Evolutionary conservation across 2,888 invertebrate species (phyloP).

Genomic region (Caradrina kadenii): DNA sequence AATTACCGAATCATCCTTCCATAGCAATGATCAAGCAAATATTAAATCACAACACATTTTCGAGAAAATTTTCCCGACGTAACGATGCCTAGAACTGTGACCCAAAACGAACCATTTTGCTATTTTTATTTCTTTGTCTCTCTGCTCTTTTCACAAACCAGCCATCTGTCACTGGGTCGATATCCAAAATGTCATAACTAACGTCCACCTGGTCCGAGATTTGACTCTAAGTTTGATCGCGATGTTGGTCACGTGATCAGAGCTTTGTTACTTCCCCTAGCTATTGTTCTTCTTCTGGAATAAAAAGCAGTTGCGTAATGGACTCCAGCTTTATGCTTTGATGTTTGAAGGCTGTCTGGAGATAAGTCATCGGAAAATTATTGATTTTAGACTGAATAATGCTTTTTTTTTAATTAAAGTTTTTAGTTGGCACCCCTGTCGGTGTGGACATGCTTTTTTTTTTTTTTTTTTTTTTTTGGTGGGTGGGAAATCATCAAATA

Average conservation of each 20-base stretch:
- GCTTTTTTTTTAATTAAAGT: too few relatives aligned
- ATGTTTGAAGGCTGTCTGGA: background rate
- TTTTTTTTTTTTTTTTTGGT: too few relatives aligned
- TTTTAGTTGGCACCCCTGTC: too few relatives aligned
- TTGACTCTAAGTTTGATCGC: background rate
- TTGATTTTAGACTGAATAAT: too few relatives aligned
- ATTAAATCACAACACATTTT: background rate
- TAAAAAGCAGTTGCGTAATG: constrained; percentile 15
- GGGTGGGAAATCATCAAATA: too few relatives aligned
- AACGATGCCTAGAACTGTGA: background rate
- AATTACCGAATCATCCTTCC: background rate
- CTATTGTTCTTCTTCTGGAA: constrained; percentile 19
- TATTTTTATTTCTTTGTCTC: constrained; percentile 17
- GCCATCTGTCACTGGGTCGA: constrained; percentile 11
- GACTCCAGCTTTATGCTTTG: background rate
- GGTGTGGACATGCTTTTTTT: too few relatives aligned
- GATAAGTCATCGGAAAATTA: background rate
- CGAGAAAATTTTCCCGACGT: background rate
- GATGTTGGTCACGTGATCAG: constrained; percentile 25
- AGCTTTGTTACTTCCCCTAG: background rate
- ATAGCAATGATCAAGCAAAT: background rate
- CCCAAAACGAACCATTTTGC: background rate
- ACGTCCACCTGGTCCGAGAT: constrained; percentile 21
- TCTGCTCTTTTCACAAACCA: background rate
- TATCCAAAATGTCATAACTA: constrained; percentile 13